A percentile compares a stretch with the other conserved stretches of the same genome.
Conservation (phyloP, 2,113 vertebrate genomes). For the Petroica traversi region DNA sequence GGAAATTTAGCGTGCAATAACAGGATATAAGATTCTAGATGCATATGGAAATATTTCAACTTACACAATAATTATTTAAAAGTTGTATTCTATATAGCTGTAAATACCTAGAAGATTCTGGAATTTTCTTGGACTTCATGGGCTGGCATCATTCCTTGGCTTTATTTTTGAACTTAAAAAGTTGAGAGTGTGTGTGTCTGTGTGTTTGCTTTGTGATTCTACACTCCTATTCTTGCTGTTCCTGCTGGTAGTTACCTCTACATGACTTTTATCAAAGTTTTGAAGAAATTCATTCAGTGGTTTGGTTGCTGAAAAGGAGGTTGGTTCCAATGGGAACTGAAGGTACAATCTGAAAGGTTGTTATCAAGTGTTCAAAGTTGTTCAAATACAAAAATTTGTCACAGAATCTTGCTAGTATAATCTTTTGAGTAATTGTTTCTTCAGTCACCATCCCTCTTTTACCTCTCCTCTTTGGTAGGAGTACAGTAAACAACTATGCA, state of each 20-base stretch:
- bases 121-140: not conserved
- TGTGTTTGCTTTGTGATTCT: not conserved
- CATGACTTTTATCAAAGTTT: not conserved
- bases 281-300: not conserved
- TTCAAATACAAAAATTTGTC: not conserved
- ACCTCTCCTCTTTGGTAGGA: not conserved
- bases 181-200: not conserved
- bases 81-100: not conserved
- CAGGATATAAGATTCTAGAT: not conserved
- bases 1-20: not conserved
- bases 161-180: not conserved
- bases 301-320: not conserved
- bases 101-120: not conserved
- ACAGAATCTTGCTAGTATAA: not conserved
- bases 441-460: not conserved
- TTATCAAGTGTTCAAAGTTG: not conserved
- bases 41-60: not conserved
- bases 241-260: not conserved
- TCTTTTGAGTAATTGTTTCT: not conserved
- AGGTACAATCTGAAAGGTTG: not conserved
- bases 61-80: not conserved
- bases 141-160: not conserved
- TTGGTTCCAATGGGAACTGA: not conserved
- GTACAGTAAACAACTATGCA: not conserved
- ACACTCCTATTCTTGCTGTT: not conserved